phyloP scores from a whole-genome alignment of 2,888 invertebrate genomes.

The Napeogenes sylphis region DNA sequence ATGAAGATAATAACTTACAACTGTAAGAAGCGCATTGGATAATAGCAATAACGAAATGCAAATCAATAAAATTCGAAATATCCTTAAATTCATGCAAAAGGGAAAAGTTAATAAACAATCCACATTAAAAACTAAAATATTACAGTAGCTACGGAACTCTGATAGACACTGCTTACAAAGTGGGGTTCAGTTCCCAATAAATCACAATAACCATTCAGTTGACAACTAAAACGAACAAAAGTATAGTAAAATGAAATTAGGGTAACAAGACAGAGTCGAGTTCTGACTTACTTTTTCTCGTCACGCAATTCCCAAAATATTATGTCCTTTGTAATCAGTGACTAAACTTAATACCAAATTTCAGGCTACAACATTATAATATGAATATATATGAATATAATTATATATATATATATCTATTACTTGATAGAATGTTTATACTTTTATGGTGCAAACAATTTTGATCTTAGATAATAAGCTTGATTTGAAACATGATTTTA shows the following conservation, averaged over 20 bases:
- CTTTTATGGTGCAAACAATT: no score
- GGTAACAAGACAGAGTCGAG: slow-evolving; percentile 64
- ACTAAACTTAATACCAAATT: neutral
- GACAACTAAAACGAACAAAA: slow-evolving; percentile 54
- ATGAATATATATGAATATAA: no score
- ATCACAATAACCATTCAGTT: slow-evolving; percentile 57
- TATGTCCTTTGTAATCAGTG: slow-evolving; percentile 38
- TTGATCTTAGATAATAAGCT: no score
- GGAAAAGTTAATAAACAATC: slow-evolving; percentile 15
- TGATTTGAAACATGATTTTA: no score
- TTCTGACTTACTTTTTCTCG: slow-evolving; percentile 61
- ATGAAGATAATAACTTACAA: no score
- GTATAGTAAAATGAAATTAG: slow-evolving; percentile 66
- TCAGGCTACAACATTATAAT: no score
- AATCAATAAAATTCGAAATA: neutral
- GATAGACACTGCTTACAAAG: slow-evolving; percentile 25
- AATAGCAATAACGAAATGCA: neutral
- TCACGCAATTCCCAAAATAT: slow-evolving; percentile 60
- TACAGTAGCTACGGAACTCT: slow-evolving; percentile 26
- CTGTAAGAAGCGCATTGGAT: no score
- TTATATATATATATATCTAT: no score
- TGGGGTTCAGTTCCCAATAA: slow-evolving; percentile 41
- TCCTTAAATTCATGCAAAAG: slow-evolving; percentile 2
- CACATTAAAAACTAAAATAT: slow-evolving; percentile 25
- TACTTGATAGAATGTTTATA: no score